These are phyloP conservation scores for Anabas testudineus DNA, from an alignment of 2,797 vertebrate genomes.

Conservation along the genomic window DNA sequence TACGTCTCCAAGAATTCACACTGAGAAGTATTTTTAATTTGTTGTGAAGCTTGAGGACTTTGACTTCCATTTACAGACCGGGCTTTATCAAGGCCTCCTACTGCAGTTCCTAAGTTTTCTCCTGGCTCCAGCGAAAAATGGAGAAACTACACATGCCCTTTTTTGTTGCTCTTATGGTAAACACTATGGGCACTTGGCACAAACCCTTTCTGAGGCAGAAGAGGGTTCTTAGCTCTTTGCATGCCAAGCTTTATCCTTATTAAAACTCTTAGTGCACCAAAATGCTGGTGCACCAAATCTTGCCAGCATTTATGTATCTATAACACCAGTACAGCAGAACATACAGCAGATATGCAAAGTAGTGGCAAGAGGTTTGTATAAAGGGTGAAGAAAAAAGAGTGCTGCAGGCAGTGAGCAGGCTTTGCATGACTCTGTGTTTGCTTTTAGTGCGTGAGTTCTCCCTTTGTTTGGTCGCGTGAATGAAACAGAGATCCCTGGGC, in stretches of 20 bases:
- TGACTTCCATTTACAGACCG: slow-evolving; percentile 37
- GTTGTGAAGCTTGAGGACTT: slow-evolving; percentile 44
- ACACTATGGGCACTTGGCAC: slow-evolving; percentile 30
- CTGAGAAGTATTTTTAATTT: slow-evolving; percentile 47
- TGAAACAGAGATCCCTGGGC: slow-evolving; percentile 50
- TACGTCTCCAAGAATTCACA: slow-evolving; percentile 38
- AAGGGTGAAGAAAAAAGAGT: slow-evolving; percentile 54
- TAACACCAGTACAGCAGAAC: slow-evolving; percentile 43
- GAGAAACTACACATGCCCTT: slow-evolving; percentile 13
- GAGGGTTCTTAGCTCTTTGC: slow-evolving; percentile 15
- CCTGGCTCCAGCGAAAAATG: slow-evolving; percentile 19
- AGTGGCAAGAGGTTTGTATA: slow-evolving; percentile 48
- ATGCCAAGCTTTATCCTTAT: slow-evolving; percentile 67
- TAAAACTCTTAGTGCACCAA: slow-evolving; percentile 63
- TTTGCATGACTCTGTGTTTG: slow-evolving; percentile 56
- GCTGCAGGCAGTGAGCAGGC: slow-evolving; percentile 44
- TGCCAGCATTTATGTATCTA: slow-evolving; percentile 59
- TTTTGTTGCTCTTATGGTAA: slow-evolving; percentile 27
- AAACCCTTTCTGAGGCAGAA: slow-evolving; percentile 52
- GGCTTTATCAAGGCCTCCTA: slow-evolving; percentile 31
- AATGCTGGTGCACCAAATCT: slow-evolving; percentile 66
- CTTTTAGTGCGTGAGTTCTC: slow-evolving; percentile 51
- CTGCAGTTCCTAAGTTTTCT: slow-evolving; percentile 20
- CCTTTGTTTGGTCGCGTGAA: slow-evolving; percentile 66
- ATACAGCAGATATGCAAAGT: slow-evolving; percentile 55